Base-by-base conservation (phyloP, 2,888 invertebrate species). In the Chloroclysta siterata region DNA sequence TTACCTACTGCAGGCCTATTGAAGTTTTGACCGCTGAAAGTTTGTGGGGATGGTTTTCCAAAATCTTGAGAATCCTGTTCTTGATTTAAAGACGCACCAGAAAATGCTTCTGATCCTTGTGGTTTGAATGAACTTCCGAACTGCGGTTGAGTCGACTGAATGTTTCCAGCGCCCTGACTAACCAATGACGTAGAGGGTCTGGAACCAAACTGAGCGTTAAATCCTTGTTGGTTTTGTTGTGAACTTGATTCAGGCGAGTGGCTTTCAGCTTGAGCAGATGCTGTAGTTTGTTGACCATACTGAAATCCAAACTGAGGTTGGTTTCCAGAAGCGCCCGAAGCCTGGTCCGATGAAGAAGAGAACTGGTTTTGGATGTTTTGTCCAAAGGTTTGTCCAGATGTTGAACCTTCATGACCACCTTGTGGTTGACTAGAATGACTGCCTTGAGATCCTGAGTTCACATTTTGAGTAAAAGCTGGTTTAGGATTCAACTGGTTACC, bases 81-180 rank as follows among this genome's bases (percentile, higher is more conserved):
- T 15, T 54, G 52, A 14, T 55, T 44, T 17, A 64, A 50, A 29
- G 62, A 50, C 8, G 64, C 65, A 29, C 60, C 55, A 39, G 54
- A 57, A 52, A 65, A 60, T 29, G 50, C 60, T 60, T 65, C 64
- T 14, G 64, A 51, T 13, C 66, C 68, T 53, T 70, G 68, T 55
- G 65, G 63, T 8, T 72, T 72, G 2, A 61, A 59, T 17, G 64
- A 69, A 53, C 65, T 66, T 13, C 63, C 70, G 39, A 70, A 71
- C 22, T 69, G 69, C 15, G 56, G 60, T 22, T 65, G 69, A 0
- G 64, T 52, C 1, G 63, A 42, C 6, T 65, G 69, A 10, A 64
- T 60, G 36, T 59, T 60, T 1, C 22, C 39, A 53, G 52, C n/a
- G 41, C 15, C 17, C 1, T 64, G 64, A 28, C 36, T 61, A 29